phyloP scores from a whole-genome alignment of 2,888 invertebrate species.

The Heliconius hortense region DNA sequence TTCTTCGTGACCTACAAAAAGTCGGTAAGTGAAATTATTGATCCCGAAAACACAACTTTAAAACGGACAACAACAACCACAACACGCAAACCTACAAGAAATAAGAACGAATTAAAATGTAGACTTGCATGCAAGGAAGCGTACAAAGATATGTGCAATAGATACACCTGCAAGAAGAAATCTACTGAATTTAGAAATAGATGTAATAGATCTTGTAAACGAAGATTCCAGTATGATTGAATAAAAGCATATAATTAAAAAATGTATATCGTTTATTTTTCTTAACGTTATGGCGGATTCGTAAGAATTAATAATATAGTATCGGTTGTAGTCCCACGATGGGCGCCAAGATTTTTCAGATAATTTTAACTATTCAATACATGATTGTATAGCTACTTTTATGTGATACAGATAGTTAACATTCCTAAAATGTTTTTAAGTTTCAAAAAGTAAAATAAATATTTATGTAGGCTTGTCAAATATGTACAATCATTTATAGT shows the following conservation, averaged over 20 bases:
- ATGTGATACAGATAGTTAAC: too few relatives aligned
- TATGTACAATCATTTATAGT: too few relatives aligned
- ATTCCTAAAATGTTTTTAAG: too few relatives aligned
- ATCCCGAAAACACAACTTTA: slow-evolving; percentile 13
- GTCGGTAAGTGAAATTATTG: slow-evolving; percentile 18
- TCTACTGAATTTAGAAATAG: slow-evolving; percentile 46
- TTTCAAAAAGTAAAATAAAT: too few relatives aligned
- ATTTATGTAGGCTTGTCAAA: too few relatives aligned
- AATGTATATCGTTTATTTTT: background rate
- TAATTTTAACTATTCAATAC: background rate
- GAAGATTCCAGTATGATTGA: slow-evolving; percentile 41
- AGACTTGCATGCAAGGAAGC: slow-evolving; percentile 50
- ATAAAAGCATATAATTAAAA: background rate
- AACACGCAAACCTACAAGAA: background rate
- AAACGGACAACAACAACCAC: background rate
- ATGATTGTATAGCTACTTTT: too few relatives aligned
- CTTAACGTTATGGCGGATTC: background rate
- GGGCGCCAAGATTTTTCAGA: background rate
- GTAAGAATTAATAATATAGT: background rate
- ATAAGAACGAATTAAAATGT: slow-evolving; percentile 44
- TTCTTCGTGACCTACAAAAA: background rate
- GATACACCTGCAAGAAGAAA: slow-evolving; percentile 44
- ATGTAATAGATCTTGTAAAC: slow-evolving; percentile 52
- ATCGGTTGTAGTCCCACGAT: background rate
- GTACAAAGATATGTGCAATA: slow-evolving; percentile 44